These are phyloP conservation scores for Catharus ustulatus DNA, from an alignment of 2,797 vertebrate species.

Conservation along the genomic window DNA sequence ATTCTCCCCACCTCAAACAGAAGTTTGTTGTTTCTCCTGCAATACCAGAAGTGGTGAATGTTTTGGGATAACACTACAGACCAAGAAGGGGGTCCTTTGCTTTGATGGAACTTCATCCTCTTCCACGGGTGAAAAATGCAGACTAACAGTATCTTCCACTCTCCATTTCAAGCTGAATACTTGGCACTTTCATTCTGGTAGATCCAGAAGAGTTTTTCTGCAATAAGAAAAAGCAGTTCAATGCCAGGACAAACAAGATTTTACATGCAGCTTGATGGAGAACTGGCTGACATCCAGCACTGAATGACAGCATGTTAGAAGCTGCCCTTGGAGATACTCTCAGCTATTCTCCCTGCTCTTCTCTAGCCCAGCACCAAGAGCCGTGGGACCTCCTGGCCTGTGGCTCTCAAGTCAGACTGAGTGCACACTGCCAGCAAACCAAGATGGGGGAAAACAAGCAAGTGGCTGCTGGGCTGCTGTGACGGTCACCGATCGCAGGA, in stretches of 20 bases:
- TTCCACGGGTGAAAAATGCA: not conserved
- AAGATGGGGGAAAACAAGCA: not conserved
- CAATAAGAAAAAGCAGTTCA: not conserved
- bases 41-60: not conserved
- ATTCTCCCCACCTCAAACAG: not conserved
- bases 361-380: not conserved
- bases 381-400: not conserved
- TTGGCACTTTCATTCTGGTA: not conserved
- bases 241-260: not conserved
- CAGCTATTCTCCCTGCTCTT: not conserved
- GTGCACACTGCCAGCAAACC: not conserved
- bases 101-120: not conserved
- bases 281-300: not conserved
- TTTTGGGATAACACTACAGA: not conserved
- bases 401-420: not conserved
- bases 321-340: not conserved
- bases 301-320: not conserved
- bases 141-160: not conserved
- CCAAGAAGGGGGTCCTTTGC: not conserved
- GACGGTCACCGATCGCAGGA: not conserved
- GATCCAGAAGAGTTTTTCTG: not conserved
- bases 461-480: accelerated
- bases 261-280: not conserved
- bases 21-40: not conserved
- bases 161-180: not conserved